These are phyloP conservation scores for Lasioglossum figueresi DNA, from an alignment of 2,888 invertebrate species.

Conservation along the genomic window DNA sequence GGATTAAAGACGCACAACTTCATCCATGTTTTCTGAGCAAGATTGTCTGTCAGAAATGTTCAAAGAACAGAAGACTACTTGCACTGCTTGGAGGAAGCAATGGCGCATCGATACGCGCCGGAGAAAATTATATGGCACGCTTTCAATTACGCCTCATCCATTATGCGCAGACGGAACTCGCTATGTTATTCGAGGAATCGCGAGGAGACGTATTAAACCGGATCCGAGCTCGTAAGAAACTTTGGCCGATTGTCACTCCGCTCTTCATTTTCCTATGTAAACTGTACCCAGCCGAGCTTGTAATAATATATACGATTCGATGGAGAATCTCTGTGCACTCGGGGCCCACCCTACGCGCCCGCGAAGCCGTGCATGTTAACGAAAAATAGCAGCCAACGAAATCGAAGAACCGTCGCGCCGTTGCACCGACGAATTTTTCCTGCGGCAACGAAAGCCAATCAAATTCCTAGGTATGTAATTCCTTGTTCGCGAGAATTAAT, in stretches of 20 bases:
- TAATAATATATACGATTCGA: not conserved
- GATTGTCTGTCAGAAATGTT: not conserved
- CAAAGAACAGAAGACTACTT: not conserved
- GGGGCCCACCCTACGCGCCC: not conserved
- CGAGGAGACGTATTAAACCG: not conserved
- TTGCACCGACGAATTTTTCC: not conserved
- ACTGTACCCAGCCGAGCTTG: not conserved
- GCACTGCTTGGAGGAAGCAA: not conserved
- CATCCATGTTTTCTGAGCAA: not conserved
- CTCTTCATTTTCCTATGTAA: conserved; percentile 19
- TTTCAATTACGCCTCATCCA: conserved; percentile 42
- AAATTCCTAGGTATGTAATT: not conserved
- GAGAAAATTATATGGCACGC: conserved; percentile 30
- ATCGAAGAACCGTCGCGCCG: not conserved
- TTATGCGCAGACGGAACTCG: conserved; percentile 14
- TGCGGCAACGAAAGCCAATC: not conserved
- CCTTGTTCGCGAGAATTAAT: conserved; percentile 5
- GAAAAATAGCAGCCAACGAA: not conserved
- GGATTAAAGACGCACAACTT: not conserved
- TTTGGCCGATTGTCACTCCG: not conserved
- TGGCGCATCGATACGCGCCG: not conserved
- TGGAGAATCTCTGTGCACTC: not conserved
- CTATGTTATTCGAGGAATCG: conserved; percentile 4
- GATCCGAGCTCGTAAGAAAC: conserved; percentile 2
- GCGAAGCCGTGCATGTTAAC: not conserved